Percentiles rank a stretch among this genome's conserved stretches.
These are phyloP conservation scores for Heterohyrax brucei DNA, from an alignment of 2,797 vertebrate species.

Conservation along the genomic window DNA sequence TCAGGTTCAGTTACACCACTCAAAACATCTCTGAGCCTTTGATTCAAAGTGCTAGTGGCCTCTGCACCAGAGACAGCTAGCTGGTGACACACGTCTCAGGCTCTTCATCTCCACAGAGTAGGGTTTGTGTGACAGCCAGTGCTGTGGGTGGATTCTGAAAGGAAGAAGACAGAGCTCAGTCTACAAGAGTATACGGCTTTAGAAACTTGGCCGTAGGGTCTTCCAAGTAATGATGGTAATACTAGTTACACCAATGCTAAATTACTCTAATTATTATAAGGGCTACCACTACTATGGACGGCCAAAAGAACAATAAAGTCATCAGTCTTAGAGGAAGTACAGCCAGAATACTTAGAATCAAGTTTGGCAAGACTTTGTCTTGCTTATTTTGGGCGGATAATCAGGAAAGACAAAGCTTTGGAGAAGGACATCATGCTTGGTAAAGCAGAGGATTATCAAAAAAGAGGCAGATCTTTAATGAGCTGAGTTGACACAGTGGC, in stretches of 20 bases:
- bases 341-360: neutral
- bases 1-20: neutral
- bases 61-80: neutral
- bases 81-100: neutral
- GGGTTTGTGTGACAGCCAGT: neutral
- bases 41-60: neutral
- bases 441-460: neutral
- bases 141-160: neutral
- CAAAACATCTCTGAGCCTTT: neutral
- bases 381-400: neutral
- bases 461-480: too few relatives aligned
- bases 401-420: neutral
- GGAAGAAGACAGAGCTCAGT: neutral
- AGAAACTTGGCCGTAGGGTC: neutral
- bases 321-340: neutral
- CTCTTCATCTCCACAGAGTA: neutral
- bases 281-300: neutral
- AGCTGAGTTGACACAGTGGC: too few relatives aligned
- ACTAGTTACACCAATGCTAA: neutral
- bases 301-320: neutral
- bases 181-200: conserved; percentile 43
- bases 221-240: neutral
- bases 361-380: neutral
- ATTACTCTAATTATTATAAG: neutral
- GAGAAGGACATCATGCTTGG: neutral